Base-by-base conservation (phyloP, 53 echinoderm and acorn worm genomes). In the Apostichopus leukothele region DNA sequence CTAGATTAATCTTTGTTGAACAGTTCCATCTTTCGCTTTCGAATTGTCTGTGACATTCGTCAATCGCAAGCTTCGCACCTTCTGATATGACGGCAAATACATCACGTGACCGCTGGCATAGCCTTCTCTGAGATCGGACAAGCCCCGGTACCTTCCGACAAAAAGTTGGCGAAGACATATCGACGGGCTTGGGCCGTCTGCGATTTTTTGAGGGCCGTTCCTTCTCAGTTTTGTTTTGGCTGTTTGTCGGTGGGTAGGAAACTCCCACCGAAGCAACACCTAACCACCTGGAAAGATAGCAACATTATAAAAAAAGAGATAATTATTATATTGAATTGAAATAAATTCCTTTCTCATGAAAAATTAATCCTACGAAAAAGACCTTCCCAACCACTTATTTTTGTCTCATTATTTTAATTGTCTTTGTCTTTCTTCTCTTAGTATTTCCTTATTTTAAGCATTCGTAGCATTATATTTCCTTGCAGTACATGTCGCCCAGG, bases 1-100 rank as follows among this genome's bases (percentile, higher is more conserved):
- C 90, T 18, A 88, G 89, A 60, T 91, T 79, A 26, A 88, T 89
- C 67, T 92, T 86, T 27, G 93, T 90, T 5, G 97, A 91, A 61
- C 97, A 97, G 91, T 97, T 97, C 97, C 97, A 97, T 57, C 97
- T 91, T 83, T 95, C 95, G 39, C 89, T 89, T 20, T 92, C 77
- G 61, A 97, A 97, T 67, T 97, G 97, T 75, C 92, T 88, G 84
- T 97, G 95, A 86, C 97, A 97, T 86, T 97, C 97, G 27, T 78
- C 60, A 26, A 97, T 95, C 13, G 93, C 97, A 4, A 94, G 91
- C 75, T 92, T 92, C 50, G 95, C 97, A 10, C 97, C 97, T 50
- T 92, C 95, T 6, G 95, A 89, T 84, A 97, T 93, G 25, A 87
- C 91, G 59, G 91, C 88, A 76, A 97, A 88, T 10, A 93, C 51